Conservation (phyloP, 35 echinoderm and acorn worm species). For the Heliocidaris erythrogramma region DNA sequence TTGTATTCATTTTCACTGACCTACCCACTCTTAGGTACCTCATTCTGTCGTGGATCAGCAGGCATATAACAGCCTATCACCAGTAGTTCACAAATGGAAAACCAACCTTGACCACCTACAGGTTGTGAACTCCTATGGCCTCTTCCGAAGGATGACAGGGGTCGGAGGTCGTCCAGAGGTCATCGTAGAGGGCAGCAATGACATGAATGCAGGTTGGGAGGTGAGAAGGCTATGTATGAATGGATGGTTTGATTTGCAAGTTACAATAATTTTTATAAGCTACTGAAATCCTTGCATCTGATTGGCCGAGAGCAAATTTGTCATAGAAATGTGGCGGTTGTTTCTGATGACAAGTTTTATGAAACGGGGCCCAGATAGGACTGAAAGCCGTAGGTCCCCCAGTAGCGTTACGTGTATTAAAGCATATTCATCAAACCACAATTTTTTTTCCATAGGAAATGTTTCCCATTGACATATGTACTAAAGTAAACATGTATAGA, state of each 20-base stretch:
- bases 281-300: no score
- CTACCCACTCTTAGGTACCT: constrained; percentile 58
- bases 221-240: constrained; percentile 31
- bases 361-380: no score
- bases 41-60: constrained; percentile 69
- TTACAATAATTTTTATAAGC: no score
- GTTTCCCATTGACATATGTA: no score
- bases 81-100: constrained; percentile 73
- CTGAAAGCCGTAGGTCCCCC: background rate
- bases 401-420: background rate
- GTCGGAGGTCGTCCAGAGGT: constrained; percentile 98
- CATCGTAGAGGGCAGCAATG: constrained; percentile 90
- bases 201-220: constrained; percentile 70
- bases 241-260: background rate
- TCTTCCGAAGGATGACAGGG: constrained; percentile 97
- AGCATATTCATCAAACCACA: background rate
- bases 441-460: background rate
- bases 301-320: no score
- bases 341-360: no score
- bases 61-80: constrained; percentile 71
- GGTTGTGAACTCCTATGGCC: constrained; percentile 77
- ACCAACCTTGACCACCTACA: constrained; percentile 53
- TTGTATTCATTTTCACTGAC: background rate
- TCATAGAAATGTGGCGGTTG: no score
- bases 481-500: no score